phyloP scores from a whole-genome alignment of 2,888 invertebrate genomes.

The Xestobium rufovillosum region DNA sequence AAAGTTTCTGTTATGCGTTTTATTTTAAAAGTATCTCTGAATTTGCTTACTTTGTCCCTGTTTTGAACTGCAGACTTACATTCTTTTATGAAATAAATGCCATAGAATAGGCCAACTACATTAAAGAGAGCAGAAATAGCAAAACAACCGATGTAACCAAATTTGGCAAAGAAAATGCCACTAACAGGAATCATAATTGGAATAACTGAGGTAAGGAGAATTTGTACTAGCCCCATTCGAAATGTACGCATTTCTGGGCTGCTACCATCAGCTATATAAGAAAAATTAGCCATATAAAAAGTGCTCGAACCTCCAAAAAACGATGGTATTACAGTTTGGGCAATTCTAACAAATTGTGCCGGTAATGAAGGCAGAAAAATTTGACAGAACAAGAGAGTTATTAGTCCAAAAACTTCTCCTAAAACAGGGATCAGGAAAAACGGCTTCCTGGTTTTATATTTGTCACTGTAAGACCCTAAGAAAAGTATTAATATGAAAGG shows the following conservation, averaged over 20 bases:
- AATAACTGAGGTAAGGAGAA: neutral
- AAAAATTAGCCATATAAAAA: neutral
- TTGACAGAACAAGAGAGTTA: neutral
- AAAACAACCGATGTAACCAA: neutral
- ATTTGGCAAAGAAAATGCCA: neutral
- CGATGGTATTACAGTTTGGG: neutral
- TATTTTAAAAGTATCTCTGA: no score
- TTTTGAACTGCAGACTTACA: neutral
- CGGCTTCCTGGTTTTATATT: neutral
- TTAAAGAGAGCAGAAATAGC: neutral
- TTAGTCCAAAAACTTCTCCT: neutral
- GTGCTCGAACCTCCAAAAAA: neutral
- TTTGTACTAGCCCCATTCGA: neutral
- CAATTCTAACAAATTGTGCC: neutral
- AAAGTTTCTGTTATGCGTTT: no score
- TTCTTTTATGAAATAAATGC: neutral
- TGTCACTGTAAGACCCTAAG: constrained; percentile 5
- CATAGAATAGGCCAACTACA: neutral
- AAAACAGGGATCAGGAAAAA: constrained; percentile 3
- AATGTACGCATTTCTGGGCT: neutral
- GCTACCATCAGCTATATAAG: neutral
- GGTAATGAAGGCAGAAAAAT: neutral
- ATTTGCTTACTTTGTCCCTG: no score
- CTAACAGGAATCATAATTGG: neutral
- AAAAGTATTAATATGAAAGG: constrained; percentile 6